These are phyloP conservation scores for Xanthia icteritia DNA, from an alignment of 2,888 invertebrate genomes.

Conservation along the genomic window DNA sequence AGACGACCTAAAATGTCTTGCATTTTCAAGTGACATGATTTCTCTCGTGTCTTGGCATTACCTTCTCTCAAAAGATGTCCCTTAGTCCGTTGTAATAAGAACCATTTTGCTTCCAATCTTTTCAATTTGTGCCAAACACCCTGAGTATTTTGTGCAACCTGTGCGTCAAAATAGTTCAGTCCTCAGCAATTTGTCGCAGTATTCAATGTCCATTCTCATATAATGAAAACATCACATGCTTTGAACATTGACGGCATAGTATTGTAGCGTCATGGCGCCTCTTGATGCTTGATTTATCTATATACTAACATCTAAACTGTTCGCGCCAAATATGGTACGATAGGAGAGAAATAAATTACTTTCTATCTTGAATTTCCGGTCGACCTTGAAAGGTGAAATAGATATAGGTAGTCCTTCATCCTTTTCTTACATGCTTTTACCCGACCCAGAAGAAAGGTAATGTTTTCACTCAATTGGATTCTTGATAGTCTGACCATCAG, in stretches of 20 bases:
- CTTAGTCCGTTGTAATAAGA: constrained; percentile 10
- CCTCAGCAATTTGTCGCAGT: constrained; percentile 28
- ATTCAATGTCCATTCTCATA: constrained; percentile 24
- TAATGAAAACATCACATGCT: neutral
- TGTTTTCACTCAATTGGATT: neutral
- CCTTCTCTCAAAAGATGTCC: neutral
- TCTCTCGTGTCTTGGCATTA: constrained; percentile 2
- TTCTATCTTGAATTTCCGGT: constrained; percentile 15
- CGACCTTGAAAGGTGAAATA: constrained; percentile 1
- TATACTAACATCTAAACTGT: neutral
- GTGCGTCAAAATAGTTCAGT: constrained; percentile 2
- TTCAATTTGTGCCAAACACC: neutral
- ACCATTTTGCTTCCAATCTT: neutral
- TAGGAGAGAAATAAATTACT: neutral
- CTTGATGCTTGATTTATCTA: neutral
- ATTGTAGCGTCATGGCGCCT: constrained; percentile 7
- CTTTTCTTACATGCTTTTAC: no score
- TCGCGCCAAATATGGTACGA: constrained; percentile 15
- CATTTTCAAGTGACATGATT: constrained; percentile 15
- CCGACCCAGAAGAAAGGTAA: neutral
- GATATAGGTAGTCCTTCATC: neutral
- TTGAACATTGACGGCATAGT: neutral
- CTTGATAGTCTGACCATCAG: neutral
- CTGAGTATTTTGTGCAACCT: neutral
- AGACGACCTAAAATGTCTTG: neutral